Base-by-base conservation (phyloP, 2,888 invertebrate species). In the Oscheius sp. region DNA sequence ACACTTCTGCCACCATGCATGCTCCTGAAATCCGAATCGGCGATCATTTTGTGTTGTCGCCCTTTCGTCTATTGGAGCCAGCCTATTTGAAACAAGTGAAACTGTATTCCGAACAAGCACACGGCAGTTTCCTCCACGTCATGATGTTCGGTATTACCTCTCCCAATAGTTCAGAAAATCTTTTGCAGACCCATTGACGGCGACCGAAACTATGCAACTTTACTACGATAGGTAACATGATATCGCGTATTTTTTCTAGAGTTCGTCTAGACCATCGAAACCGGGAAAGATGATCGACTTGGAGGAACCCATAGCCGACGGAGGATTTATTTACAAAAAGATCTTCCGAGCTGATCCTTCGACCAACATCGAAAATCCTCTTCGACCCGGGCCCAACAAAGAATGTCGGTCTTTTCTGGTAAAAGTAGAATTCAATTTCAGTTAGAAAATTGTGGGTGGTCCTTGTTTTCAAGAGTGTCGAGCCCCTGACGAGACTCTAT, bases 251-350 rank as follows among this genome's bases (percentile, higher is more conserved):
- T 18, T 13, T 35, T 59, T 59, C 5, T 35, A 7, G 35, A 41
- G 29, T 29, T 5, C 21, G 13, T 61, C n/a, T 53, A 75, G 84
- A 7, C 76, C 78, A 1, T 80, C 83, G 23, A 77, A 74, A 12
- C 75, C 76, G 25, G 83, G 82, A 6, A 84, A 83, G 72, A 61
- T 75, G 13, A 78, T 84, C 23, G 76, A 81, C 70, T 70, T 84
- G 16, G 83, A 83, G 59, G 84, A 81, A 52, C 84, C 84, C 13
- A 83, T 84, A 56, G 78, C 83, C 16, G 84, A 84, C 58, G 84
- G 84, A 72, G 84, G 84, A 70, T 84, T 84, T 73, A 80, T 84
- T 35, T 80, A 79, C n/a, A 84, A 84, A 56, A 74, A 73, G 56
- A 75, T 84, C 45, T 79, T 80, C 75, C 82, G 83, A 46, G 80